Evolutionary conservation across 2,113 vertebrate genomes (phyloP).

Genomic region (Psittacus erithacus): DNA sequence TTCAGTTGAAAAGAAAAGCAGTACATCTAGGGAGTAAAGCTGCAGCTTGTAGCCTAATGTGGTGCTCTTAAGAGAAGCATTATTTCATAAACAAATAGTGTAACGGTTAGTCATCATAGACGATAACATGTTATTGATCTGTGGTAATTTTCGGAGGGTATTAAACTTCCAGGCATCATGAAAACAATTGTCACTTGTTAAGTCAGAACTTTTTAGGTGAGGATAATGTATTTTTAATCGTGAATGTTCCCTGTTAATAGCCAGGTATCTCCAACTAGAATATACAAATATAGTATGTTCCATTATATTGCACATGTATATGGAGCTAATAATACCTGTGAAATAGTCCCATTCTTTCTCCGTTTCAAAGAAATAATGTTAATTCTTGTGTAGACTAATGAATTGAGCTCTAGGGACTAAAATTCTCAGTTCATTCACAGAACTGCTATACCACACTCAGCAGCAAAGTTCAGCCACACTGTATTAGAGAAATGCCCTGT

Average conservation of each 20-base stretch:
- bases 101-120: not conserved
- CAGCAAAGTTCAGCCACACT: not conserved
- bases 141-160: not conserved
- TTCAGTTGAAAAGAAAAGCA: conserved; percentile 34
- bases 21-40: not conserved
- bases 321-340: not conserved
- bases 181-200: not conserved
- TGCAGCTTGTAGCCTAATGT: not conserved
- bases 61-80: not conserved
- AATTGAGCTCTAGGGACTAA: not conserved
- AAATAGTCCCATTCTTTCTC: not conserved
- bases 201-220: not conserved
- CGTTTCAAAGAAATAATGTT: not conserved
- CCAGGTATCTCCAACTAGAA: not conserved
- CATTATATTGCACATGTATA: not conserved
- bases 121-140: not conserved
- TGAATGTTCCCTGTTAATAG: not conserved
- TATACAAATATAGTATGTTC: not conserved
- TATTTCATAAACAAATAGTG: not conserved
- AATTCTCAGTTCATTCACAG: not conserved
- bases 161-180: not conserved
- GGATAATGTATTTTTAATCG: not conserved
- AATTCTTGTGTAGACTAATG: not conserved
- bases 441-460: not conserved
- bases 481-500: not conserved